Base-by-base conservation (phyloP, 2,888 invertebrate genomes). In the Labia minor region DNA sequence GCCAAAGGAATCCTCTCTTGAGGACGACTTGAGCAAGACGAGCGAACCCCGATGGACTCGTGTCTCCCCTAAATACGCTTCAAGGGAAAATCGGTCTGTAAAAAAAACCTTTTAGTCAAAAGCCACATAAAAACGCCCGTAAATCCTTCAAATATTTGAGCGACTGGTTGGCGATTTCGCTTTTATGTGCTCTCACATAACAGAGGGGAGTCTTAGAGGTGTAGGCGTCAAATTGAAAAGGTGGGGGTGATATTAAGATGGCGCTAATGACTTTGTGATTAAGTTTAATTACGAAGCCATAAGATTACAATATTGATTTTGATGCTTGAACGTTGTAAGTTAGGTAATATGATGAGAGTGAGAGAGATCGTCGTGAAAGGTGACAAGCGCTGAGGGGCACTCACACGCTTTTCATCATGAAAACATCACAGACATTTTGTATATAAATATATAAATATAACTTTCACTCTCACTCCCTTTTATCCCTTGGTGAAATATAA, bases 41-140 rank as follows among this genome's bases (percentile, higher is more conserved):
- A 26, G 26, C 3, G 8, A 26, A 8, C 26, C 26, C 26, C 26
- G 26, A 3, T 6, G 26, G 26, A 26, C 26, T 26, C 26, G 8
- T 26, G 4, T 26, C n/a, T 49, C 49, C 49, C 49, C 49, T 49
- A 49, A 49, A 49, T n/a, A 49, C 49, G 49, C n/a, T 4, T 3
- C 8, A 49, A 49, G 49, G n/a, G 33, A 33, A 33, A 33, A 33
- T 33, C 33, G 33, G 33, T 6, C 6, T n/a, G 49, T 10, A 4
- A 49, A 49, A 49, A 49, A 49, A 49, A 49, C 49, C 49, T 49
- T 49, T 49, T 49, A 49, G 49, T 49, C 49, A 49, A 49, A 49
- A 49, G 49, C 49, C 49, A 49, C 49, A 49, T n/a, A 49, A 49
- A 49, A 49, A 49, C 49, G 14, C 14, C 49, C 49, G 49, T 49